A percentile compares a stretch with the other conserved stretches of the same genome.
These are phyloP conservation scores for Apogon hyalosoma DNA, from an alignment of 2,797 vertebrate species.

Conservation along the genomic window DNA sequence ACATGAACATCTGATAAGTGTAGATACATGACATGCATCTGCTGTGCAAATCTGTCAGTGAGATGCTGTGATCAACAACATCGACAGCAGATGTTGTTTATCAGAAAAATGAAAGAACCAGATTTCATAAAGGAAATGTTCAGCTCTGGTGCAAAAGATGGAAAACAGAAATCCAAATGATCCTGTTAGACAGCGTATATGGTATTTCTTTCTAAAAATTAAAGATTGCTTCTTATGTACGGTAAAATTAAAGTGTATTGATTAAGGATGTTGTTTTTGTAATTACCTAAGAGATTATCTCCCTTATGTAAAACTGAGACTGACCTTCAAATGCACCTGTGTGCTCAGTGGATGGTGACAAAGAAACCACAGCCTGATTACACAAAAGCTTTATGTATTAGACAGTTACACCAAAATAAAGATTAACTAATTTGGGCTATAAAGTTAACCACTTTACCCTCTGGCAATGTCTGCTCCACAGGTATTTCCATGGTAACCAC, in stretches of 20 bases:
- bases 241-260: background rate
- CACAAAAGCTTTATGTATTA: background rate
- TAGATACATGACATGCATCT: conserved; percentile 6
- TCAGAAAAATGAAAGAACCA: background rate
- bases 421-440: too few relatives aligned
- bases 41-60: conserved; percentile 6
- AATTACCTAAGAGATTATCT: background rate
- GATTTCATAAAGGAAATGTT: background rate
- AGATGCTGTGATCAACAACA: conserved; percentile 12
- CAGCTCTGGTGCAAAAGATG: background rate
- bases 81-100: conserved; percentile 21
- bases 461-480: too few relatives aligned
- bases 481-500: too few relatives aligned
- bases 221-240: background rate
- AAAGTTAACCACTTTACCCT: too few relatives aligned
- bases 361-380: conserved; percentile 4
- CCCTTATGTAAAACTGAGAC: background rate
- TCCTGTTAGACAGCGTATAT: background rate
- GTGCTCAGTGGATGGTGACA: background rate
- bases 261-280: background rate
- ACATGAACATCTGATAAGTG: conserved; percentile 27
- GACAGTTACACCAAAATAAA: background rate
- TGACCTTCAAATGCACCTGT: background rate
- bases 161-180: background rate
- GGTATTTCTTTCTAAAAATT: conserved; percentile 1